Conservation (phyloP, 2,888 invertebrate genomes). For the Acrobeloides nanus region DNA sequence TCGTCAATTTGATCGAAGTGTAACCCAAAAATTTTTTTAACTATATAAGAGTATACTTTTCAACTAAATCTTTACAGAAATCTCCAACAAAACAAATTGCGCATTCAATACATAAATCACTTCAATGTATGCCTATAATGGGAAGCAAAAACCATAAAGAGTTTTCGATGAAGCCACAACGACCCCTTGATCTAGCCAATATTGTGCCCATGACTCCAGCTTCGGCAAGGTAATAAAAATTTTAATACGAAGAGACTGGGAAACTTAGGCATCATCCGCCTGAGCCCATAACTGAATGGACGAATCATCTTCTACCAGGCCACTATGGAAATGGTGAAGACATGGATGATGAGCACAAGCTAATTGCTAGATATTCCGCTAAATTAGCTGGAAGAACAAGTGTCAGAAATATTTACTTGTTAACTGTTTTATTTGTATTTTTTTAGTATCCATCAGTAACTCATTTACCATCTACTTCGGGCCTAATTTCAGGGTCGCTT, state of each 20-base stretch:
- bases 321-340: conserved; percentile 40
- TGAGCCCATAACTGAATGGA: conserved; percentile 29
- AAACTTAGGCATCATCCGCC: conserved; percentile 10
- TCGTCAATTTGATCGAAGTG: too few species aligned
- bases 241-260: background rate
- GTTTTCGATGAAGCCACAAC: conserved; percentile 69
- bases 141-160: conserved; percentile 62
- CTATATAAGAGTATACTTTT: conserved; percentile 2
- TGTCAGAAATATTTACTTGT: too few species aligned
- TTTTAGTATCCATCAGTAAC: conserved; percentile 24
- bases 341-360: conserved; percentile 59
- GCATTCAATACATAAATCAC: conserved; percentile 88
- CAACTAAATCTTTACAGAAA: conserved; percentile 62
- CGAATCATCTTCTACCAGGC: conserved; percentile 37
- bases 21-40: background rate
- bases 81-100: conserved; percentile 89
- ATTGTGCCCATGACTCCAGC: conserved; percentile 73
- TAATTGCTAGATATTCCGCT: conserved; percentile 93
- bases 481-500: conserved; percentile 9
- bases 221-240: conserved; percentile 22
- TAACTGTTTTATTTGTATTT: too few species aligned
- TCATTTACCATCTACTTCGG: background rate
- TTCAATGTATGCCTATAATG: conserved; percentile 80
- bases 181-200: conserved; percentile 86
- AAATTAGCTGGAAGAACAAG: conserved; percentile 70